Percentiles rank a stretch among this genome's conserved stretches.
Evolutionary conservation across 2,888 invertebrate species (phyloP).

Genomic region (Steinernema carpocapsae): DNA sequence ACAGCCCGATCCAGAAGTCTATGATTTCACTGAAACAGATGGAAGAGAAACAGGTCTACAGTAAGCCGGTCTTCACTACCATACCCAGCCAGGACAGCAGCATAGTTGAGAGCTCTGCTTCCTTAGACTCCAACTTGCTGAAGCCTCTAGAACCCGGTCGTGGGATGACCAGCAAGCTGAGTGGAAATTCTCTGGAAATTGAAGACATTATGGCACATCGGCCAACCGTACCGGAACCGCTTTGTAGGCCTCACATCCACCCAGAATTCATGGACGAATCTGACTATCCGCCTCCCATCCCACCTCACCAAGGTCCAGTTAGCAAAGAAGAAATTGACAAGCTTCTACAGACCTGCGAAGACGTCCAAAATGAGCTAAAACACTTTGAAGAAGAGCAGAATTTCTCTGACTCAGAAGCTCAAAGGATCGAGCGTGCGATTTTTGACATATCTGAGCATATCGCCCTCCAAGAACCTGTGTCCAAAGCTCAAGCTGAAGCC

Average conservation of each 20-base stretch:
- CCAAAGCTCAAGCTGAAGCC: constrained; percentile 60
- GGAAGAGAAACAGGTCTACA: constrained; percentile 7
- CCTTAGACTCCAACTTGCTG: not conserved
- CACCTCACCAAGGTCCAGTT: not conserved
- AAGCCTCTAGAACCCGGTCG: not conserved
- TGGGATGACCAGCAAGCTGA: constrained; percentile 13
- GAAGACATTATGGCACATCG: constrained; percentile 15
- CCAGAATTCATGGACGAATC: constrained; percentile 18
- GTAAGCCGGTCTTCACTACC: constrained; percentile 12
- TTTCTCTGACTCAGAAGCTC: constrained; percentile 41
- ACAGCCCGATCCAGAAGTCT: constrained; percentile 18
- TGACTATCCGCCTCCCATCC: not conserved
- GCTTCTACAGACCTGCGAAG: not conserved
- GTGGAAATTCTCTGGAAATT: constrained; percentile 12
- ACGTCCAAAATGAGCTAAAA: constrained; percentile 12
- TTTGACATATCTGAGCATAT: constrained; percentile 57
- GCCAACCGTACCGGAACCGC: constrained; percentile 1
- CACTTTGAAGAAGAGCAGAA: not conserved
- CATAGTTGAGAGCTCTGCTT: constrained; percentile 1
- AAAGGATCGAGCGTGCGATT: constrained; percentile 59
- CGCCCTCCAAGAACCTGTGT: constrained; percentile 49
- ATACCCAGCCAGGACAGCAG: constrained; percentile 24
- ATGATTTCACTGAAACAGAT: not conserved
- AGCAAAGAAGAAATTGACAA: constrained; percentile 17
- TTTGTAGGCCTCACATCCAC: not conserved